A percentile compares a stretch with the other conserved stretches of the same genome.
Conservation (phyloP, 2,113 vertebrate genomes). For the Scatophagus argus region DNA sequence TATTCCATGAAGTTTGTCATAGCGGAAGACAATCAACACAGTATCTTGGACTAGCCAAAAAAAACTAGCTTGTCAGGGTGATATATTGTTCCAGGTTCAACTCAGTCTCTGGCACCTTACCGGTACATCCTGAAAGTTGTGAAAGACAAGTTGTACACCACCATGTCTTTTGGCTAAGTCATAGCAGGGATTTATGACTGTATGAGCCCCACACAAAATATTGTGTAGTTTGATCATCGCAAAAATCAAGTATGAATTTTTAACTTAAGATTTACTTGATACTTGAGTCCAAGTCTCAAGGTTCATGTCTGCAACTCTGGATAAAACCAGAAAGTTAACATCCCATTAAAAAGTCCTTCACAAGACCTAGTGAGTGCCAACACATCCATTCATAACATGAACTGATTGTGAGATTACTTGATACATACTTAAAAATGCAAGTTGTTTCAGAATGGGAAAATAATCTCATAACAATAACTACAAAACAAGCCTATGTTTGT, state of each 20-base stretch:
- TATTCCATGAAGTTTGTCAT: neutral
- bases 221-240: neutral
- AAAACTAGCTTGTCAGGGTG: neutral
- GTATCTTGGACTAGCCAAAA: neutral
- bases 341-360: neutral
- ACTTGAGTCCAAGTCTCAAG: neutral
- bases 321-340: neutral
- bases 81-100: neutral
- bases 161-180: neutral
- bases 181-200: neutral
- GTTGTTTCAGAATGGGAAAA: neutral
- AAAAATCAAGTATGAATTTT: neutral
- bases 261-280: neutral
- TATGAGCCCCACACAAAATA: neutral
- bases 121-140: neutral
- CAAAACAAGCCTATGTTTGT: slow-evolving; percentile 19
- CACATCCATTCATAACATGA: too few species aligned
- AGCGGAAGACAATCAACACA: neutral
- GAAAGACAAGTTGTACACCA: neutral
- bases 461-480: neutral
- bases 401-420: neutral
- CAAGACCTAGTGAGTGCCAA: neutral
- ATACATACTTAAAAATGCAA: neutral
- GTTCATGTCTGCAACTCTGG: neutral
- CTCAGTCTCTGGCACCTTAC: neutral